Evolutionary conservation across 1,140 invertebrate genomes (phyloP).

Genomic region (Riptortus pedestris): DNA sequence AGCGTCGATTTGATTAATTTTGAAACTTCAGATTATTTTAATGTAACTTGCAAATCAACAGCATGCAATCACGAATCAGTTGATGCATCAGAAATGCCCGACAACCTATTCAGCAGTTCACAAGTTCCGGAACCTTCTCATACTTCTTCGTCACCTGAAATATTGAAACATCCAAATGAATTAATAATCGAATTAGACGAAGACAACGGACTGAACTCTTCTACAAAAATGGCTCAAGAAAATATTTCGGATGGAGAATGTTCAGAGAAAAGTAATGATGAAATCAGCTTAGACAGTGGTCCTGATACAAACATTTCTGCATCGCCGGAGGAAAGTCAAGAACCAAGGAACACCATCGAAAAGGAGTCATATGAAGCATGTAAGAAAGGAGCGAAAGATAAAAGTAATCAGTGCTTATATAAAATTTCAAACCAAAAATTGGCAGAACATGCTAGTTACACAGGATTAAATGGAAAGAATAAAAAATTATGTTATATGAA

Average conservation of each 20-base stretch:
- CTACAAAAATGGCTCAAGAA: neutral
- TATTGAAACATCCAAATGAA: no score
- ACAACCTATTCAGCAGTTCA: no score
- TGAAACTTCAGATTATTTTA: no score
- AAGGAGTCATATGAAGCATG: neutral
- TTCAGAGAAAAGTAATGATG: neutral
- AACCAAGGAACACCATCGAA: neutral
- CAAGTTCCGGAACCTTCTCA: no score
- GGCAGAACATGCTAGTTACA: neutral
- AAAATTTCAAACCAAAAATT: neutral
- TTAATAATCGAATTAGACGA: no score
- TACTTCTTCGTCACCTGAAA: no score
- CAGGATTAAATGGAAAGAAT: neutral
- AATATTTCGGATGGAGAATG: neutral
- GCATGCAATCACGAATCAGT: no score
- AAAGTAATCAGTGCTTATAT: neutral
- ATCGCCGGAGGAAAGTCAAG: neutral
- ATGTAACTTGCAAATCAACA: no score
- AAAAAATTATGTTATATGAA: neutral
- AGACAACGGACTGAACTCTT: neutral
- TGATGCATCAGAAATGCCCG: no score
- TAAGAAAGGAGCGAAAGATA: neutral
- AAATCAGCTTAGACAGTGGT: neutral
- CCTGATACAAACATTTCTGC: neutral
- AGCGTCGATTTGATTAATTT: no score